These are phyloP conservation scores for Drosophila glabriapex DNA, from an alignment of 2,888 invertebrate species.

Conservation along the genomic window DNA sequence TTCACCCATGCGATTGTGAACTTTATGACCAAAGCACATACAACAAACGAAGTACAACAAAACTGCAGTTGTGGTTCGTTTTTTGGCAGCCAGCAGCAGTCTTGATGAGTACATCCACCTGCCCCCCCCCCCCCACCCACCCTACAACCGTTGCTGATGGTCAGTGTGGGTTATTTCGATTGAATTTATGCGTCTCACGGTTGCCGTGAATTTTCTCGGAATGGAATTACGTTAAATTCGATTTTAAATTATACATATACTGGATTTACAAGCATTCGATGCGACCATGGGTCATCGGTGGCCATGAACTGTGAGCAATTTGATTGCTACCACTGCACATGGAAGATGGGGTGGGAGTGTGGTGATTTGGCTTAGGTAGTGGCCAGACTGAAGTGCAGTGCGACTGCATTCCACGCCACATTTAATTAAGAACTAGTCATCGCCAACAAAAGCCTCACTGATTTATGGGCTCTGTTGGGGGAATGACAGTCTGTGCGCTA, in stretches of 20 bases:
- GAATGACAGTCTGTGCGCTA: constrained; percentile 37
- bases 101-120: neutral
- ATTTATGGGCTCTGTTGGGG: constrained; percentile 45
- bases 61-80: constrained; percentile 50
- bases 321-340: neutral
- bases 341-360: neutral
- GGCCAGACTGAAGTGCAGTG: constrained; percentile 44
- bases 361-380: neutral
- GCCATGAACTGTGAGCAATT: constrained; percentile 45
- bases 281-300: constrained; percentile 23
- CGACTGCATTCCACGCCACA: constrained; percentile 52
- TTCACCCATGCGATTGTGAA: constrained; percentile 22
- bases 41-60: constrained; percentile 47
- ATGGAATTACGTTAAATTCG: constrained; percentile 64
- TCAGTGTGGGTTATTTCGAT: constrained; percentile 63
- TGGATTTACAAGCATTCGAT: constrained; percentile 41
- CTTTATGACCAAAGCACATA: constrained; percentile 56
- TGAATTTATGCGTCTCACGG: constrained; percentile 67
- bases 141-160: constrained; percentile 11
- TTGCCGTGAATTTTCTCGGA: constrained; percentile 51
- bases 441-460: constrained; percentile 38
- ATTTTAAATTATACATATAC: constrained; percentile 67
- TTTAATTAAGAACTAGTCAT: constrained; percentile 68
- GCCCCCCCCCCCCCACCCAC: neutral
- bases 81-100: constrained; percentile 54